A percentile compares a stretch with the other conserved stretches of the same genome.
These are phyloP conservation scores for Heliothis virescens DNA, from an alignment of 1,140 invertebrate genomes.

Conservation along the genomic window DNA sequence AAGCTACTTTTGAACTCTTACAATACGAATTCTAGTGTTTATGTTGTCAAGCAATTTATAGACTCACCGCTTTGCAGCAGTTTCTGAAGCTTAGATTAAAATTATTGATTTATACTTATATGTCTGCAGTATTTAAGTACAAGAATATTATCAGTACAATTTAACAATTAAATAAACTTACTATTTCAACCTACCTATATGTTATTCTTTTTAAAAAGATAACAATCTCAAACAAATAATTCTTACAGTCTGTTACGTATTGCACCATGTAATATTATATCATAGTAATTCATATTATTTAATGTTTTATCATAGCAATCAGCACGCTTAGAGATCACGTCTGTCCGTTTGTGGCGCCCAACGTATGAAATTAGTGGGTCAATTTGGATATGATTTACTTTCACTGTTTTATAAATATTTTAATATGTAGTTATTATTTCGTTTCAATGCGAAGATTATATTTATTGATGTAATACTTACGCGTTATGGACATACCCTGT, in stretches of 20 bases:
- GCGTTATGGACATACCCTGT: too few relatives aligned
- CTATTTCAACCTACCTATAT: background rate
- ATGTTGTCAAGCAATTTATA: too few relatives aligned
- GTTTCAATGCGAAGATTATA: too few relatives aligned
- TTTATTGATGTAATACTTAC: too few relatives aligned
- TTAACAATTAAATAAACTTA: too few relatives aligned
- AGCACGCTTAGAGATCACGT: conserved; percentile 4
- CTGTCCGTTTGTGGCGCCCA: background rate
- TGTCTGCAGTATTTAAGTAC: too few relatives aligned
- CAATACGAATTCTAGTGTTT: too few relatives aligned
- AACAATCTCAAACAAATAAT: background rate
- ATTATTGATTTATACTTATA: too few relatives aligned
- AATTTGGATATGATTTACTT: background rate
- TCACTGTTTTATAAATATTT: background rate
- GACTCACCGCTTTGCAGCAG: too few relatives aligned
- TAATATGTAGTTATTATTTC: background rate
- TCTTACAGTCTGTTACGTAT: conserved; percentile 6
- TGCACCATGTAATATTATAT: background rate
- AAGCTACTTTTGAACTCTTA: too few relatives aligned
- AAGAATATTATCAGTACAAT: too few relatives aligned
- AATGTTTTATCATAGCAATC: background rate
- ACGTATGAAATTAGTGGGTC: background rate
- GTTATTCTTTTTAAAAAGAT: background rate
- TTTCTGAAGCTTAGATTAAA: too few relatives aligned
- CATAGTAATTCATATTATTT: conserved; percentile 3